Evolutionary conservation across 1,140 invertebrate genomes (phyloP), one percentile per base, ranked within the genome.

Genomic region (Drosophila parabipectinata): DNA sequence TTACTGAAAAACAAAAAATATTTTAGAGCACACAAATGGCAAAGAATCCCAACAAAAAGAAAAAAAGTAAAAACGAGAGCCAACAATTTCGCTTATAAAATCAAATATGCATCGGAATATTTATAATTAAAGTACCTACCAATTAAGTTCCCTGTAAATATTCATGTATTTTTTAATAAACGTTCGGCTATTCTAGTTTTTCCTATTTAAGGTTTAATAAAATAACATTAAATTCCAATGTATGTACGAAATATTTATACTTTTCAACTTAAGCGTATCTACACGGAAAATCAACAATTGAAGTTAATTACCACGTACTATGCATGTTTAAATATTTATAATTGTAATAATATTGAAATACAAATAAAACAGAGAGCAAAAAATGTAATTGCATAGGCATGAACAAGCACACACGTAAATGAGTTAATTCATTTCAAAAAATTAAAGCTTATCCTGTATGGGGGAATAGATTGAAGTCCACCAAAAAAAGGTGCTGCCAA

Each of bases 281-380:
- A 63, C 66, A 63, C 63, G 63, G 44, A 56, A 76, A 63, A 50
- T 12, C 44, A 73, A 68, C 68, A 74, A 85, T 80, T 85, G 63
- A 74, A 76, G 56, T 68, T 82, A 88, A 82, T 82, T 82, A 81
- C 74, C 67, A 71, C 45, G 41, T 81, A 78, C 69, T 78, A 75
- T 87, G 82, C 77, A 85, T 85, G 83, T 88, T 87, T 88, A 82
- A 69, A 87, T 87, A 88, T 78, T 82, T 88, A 82, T 88, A 87
- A 76, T 76, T 81, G 78, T 87, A 87, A 78, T 85, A 78, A 78
- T 62, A 74, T 69, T 50, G 54, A 60, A 51, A 82, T 53, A 58
- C 66, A 72, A 72, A 76, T 55, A 67, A 72, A 68, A 51, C 39
- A 53, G 54, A 61, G 37, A 59, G 57, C 48, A 44, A 57, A 71